Conservation (phyloP, 2,797 vertebrate genomes). For the Gymnothorax javanicus region DNA sequence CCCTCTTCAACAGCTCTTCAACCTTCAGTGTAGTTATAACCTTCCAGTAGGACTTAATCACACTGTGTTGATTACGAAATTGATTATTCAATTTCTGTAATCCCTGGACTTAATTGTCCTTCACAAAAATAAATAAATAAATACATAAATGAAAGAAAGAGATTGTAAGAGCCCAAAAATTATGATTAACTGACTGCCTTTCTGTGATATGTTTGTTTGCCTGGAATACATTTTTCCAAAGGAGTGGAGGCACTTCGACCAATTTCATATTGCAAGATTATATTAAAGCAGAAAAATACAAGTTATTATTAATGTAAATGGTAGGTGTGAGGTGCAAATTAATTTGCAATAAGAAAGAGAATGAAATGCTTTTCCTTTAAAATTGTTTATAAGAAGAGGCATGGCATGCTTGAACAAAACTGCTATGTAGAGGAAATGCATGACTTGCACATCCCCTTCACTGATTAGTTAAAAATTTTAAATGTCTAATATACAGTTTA, state of each 20-base stretch:
- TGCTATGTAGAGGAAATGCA: neutral
- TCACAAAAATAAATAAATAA: neutral
- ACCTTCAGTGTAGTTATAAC: conserved; percentile 12
- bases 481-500: neutral
- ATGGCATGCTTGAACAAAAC: neutral
- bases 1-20: conserved; percentile 25
- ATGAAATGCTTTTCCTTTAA: neutral
- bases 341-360: neutral
- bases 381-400: neutral
- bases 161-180: neutral
- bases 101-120: conserved; percentile 12
- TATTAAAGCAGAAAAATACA: neutral
- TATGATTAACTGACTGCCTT: neutral
- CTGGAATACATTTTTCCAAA: neutral
- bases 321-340: neutral
- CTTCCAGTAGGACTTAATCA: neutral
- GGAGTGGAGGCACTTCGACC: neutral
- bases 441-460: neutral
- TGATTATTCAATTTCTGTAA: conserved; percentile 15
- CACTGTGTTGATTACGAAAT: conserved; percentile 15
- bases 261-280: neutral
- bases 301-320: neutral
- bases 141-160: no score
- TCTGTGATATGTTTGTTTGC: neutral
- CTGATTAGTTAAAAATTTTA: neutral